Conservation (phyloP, 2,888 invertebrate genomes). For the Monoplex corrugatus region DNA sequence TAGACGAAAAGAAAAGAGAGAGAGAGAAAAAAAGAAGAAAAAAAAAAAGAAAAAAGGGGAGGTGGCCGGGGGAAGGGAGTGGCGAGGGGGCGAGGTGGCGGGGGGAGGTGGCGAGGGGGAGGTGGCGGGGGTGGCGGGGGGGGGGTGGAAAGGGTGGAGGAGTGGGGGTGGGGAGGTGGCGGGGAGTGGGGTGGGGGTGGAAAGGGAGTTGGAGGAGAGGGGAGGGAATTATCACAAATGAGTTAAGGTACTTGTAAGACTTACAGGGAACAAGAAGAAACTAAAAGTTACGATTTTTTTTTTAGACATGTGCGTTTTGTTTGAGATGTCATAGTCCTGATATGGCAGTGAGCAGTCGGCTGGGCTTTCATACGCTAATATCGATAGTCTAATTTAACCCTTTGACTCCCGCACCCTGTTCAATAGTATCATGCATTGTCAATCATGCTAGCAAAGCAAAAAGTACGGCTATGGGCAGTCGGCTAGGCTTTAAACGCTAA, state of each 20-base stretch:
- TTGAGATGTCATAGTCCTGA: neutral
- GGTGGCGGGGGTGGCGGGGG: constrained; percentile 53
- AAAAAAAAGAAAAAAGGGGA: neutral
- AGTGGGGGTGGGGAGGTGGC: constrained; percentile 46
- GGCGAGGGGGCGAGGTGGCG: neutral
- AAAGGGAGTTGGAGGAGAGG: neutral
- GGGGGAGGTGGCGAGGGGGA: neutral
- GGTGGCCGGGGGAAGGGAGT: neutral
- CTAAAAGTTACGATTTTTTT: neutral
- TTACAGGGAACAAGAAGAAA: neutral
- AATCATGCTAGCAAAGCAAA: no score
- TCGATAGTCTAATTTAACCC: neutral
- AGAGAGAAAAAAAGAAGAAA: neutral
- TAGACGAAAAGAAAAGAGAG: neutral
- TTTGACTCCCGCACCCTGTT: neutral
- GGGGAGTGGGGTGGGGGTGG: constrained; percentile 61
- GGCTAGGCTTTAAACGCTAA: no score
- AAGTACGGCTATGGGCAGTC: no score
- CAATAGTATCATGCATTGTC: no score
- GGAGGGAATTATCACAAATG: no score
- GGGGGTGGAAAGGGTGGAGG: neutral
- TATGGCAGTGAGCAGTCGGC: neutral
- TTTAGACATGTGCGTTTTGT: no score
- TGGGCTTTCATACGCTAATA: neutral
- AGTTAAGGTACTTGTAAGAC: neutral